phyloP scores from a whole-genome alignment of 2,888 invertebrate species.

The Dryocosmus kuriphilus region DNA sequence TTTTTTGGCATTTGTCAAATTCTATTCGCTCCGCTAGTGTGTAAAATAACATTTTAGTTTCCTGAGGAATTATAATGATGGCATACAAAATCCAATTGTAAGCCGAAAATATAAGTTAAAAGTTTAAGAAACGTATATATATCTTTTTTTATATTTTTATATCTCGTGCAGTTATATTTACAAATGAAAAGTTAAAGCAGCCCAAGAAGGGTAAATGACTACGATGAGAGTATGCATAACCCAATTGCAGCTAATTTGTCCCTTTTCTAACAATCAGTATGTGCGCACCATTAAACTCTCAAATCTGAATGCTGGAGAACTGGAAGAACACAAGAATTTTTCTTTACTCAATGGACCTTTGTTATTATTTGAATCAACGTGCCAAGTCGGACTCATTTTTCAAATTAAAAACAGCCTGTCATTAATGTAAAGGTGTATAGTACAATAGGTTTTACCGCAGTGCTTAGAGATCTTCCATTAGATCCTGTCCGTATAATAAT shows the following conservation, averaged over 20 bases:
- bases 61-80: background rate
- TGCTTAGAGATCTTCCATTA: no score
- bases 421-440: no score
- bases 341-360: background rate
- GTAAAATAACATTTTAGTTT: background rate
- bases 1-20: no score
- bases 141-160: no score
- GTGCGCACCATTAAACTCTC: slow-evolving; percentile 29
- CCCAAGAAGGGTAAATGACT: slow-evolving; percentile 2
- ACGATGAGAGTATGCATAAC: background rate
- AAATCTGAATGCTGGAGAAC: slow-evolving; percentile 12
- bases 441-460: no score
- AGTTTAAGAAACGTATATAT: no score
- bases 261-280: slow-evolving; percentile 14
- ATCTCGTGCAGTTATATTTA: background rate
- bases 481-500: no score
- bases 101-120: no score
- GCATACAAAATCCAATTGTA: background rate
- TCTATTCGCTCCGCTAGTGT: background rate
- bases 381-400: no score
- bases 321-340: slow-evolving; percentile 15
- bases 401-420: no score
- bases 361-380: no score
- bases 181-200: background rate
- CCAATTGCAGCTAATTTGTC: slow-evolving; percentile 12